Evolutionary conservation across 2,113 vertebrate species (phyloP), one percentile per base, ranked within the genome.

Genomic region (Solenodon paradoxus): DNA sequence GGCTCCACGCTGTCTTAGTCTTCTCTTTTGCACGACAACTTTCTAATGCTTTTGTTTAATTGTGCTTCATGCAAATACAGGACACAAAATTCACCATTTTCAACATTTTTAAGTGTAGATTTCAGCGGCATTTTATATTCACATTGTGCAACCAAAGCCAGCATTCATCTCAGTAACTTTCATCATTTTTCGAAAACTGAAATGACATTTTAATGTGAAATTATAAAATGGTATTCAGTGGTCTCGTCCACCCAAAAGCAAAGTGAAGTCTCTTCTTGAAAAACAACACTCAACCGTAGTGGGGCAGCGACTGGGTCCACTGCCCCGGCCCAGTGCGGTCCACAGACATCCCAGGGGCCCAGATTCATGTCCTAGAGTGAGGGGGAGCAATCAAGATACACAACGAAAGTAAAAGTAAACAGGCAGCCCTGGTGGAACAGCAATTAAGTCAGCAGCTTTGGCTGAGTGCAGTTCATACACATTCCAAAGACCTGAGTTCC

Each of bases 201-300:
- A 94, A 93, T 64, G 35, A 77, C 11, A 86, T 95, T 95, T 82
- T 30, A 74, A 87, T 45, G 26, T n/a, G 9, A 47, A 87, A 90
- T 79, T 84, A 35, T 63, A 94, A 90, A 64, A 45, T 32, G 1
- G 0, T 53, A 93, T n/a, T 96, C 89, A 92, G 8, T 94, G 15
- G 89, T 75, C 40, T 85, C 40, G 49, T 92, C 40, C n/a, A 30
- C 13, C 26, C 22, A 7, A 81, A 81, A 96, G 19, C 38, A 90
- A 92, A 88, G 93, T n/a, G 42, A 85, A 91, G 9, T 28, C 59
- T 24, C 30, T 61, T 28, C 59, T 28, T 61, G 59, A 24, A 61
- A 19, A n/a, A n/a, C n/a, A n/a, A n/a, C n/a, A n/a, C n/a, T n/a
- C n/a, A n/a, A n/a, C n/a, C n/a, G n/a, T n/a, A n/a, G n/a, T n/a